Evolutionary conservation across 2,113 vertebrate species (phyloP), one percentile per base, ranked within the genome.

Genomic region (Struthio camelus): DNA sequence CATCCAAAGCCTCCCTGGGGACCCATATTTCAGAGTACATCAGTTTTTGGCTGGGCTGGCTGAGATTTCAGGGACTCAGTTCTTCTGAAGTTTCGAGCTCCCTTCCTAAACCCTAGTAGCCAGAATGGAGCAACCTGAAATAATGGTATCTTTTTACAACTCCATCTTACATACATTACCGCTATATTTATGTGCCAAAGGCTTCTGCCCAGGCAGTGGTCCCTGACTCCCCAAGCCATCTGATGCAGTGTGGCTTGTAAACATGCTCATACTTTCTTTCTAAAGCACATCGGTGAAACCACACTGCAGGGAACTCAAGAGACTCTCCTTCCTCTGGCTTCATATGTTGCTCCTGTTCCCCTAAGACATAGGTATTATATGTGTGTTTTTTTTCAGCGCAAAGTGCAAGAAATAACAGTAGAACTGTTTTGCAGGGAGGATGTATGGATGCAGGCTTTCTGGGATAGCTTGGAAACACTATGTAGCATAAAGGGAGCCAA

Each of bases 1-100:
- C 40, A 93, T 85, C 44, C 83, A 92, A 53, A 91, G 34, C 11
- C 92, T 94, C 94, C 72, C 75, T 34, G 54, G 89, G 90, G 95
- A 70, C n/a, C 22, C 51, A 1, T 78, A 80, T 87, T 91, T 94
- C 64, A 67, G 25, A 87, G 50, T 38, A n/a, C 28, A 51, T 67
- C 20, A 9, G 58, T 2, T 82, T 73, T 51, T 71, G 50, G 22
- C 71, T 65, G 32, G 17, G 72, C 15, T 58, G 91, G 93, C 83
- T 51, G 13, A 93, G 4, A 93, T 88, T 90, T 88, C 82, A 85
- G 82, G 70, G 54, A 42, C 42, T 17, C 22, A 46, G 19, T n/a
- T 62, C 65, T 79, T 75, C 34, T 46, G 24, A 95, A 93, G 20
- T 76, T 91, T 28, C 64, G 32, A 72, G 34, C 44, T 91, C 16